Evolutionary conservation across 2,888 invertebrate species (phyloP), one percentile per base, ranked within the genome.

Genomic region (Cylloceria caligata): DNA sequence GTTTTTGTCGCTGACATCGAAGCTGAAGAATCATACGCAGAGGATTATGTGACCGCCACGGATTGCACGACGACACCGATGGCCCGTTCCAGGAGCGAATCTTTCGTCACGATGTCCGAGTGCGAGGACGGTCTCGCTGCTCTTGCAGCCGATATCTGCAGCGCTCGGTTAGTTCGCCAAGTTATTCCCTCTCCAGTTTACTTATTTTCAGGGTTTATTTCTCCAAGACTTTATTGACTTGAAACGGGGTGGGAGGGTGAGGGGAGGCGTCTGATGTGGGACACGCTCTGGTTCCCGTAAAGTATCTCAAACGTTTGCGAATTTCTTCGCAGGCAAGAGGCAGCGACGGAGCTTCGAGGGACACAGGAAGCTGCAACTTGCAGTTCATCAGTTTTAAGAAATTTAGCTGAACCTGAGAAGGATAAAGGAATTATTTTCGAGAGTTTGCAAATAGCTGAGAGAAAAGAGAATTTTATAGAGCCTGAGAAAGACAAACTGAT

Each of bases 101-200:
- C 96, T 1, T 96, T 95, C 91, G 95, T 95, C 88, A 95, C 95
- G 0, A 95, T 95, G 11, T 95, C 95, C 0, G 95, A 95, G 89
- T 95, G 95, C 85, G 95, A 95, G 80, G 93, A 94, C 49, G 94
- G 84, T 52, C 77, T 80, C 80, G 68, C 81, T 75, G 69, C 74
- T 71, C 69, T 80, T 73, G 77, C 84, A 71, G 69, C 75, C 11
- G 74, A 80, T 21, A 68, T 73, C 19, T 68, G 30, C 57, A 49
- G 36, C 16, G 2, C 42, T 42, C 64, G 64, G 64, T 64, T 64
- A 64, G 64, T 64, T 42, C 13, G 21, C 30, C 42, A 13, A 13
- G 62, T 30, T 45, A 30, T 55, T 39, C 39, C 55, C 13, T 9
- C 34, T 62, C 21, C 62, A 49, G 73, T 68, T 78, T 49, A 78